Percentiles rank a stretch among this genome's conserved stretches.
These are phyloP conservation scores for Drosophila robusta DNA, from an alignment of 2,888 invertebrate species.

Conservation along the genomic window DNA sequence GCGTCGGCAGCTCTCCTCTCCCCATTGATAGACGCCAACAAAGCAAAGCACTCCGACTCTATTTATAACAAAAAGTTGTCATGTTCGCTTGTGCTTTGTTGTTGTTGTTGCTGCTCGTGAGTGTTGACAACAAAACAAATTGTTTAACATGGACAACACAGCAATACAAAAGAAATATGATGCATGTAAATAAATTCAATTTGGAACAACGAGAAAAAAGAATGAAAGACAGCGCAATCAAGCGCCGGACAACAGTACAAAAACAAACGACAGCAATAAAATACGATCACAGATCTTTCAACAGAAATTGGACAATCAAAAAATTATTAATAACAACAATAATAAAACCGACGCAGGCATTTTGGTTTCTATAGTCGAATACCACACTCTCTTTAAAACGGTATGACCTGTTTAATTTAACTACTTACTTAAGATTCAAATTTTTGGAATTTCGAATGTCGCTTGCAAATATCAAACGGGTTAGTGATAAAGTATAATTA, in stretches of 20 bases:
- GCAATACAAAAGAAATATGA: slow-evolving; percentile 72
- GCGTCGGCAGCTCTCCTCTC: neutral
- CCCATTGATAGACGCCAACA: slow-evolving; percentile 25
- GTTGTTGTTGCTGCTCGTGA: slow-evolving; percentile 37
- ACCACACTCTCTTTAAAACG: slow-evolving; percentile 20
- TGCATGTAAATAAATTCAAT: slow-evolving; percentile 79
- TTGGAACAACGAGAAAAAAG: slow-evolving; percentile 52
- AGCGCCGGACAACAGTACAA: slow-evolving; percentile 34
- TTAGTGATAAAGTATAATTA: too few relatives aligned
- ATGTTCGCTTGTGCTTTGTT: slow-evolving; percentile 48
- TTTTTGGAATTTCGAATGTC: too few relatives aligned
- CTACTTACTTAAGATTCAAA: too few relatives aligned
- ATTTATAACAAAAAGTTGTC: slow-evolving; percentile 63
- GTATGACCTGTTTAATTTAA: too few relatives aligned
- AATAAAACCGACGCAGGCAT: slow-evolving; percentile 1
- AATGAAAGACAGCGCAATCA: slow-evolving; percentile 46
- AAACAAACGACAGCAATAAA: slow-evolving; percentile 26
- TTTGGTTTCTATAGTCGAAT: slow-evolving; percentile 8
- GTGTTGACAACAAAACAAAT: slow-evolving; percentile 80
- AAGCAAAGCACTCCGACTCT: slow-evolving; percentile 37
- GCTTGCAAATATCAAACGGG: too few relatives aligned
- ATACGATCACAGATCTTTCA: slow-evolving; percentile 53
- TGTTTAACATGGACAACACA: slow-evolving; percentile 73
- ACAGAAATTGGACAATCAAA: slow-evolving; percentile 56
- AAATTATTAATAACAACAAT: slow-evolving; percentile 58